phyloP scores from a whole-genome alignment of 2,888 invertebrate genomes.

The Acanthosepion esculentum region DNA sequence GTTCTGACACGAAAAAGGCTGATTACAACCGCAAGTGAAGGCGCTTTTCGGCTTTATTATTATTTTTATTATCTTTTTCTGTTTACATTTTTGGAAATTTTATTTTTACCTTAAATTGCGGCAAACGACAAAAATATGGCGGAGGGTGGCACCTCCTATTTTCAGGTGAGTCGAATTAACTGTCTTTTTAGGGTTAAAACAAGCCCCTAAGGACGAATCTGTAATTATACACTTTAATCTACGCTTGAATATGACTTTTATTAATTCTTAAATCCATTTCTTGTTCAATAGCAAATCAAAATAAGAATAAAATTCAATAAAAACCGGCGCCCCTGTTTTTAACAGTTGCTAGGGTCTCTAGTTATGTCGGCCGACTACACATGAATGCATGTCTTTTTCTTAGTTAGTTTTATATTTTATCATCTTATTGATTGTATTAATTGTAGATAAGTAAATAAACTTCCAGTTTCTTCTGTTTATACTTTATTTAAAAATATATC shows the following conservation, averaged over 20 bases:
- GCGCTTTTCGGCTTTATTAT: neutral
- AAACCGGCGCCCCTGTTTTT: neutral
- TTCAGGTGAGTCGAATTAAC: constrained; percentile 58
- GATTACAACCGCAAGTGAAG: neutral
- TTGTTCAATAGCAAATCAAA: neutral
- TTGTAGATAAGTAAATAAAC: no score
- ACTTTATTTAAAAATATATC: no score
- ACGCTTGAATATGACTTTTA: neutral
- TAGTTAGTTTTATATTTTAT: no score
- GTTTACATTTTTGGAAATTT: neutral
- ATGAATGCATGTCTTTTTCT: neutral
- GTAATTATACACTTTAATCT: neutral
- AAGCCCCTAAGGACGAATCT: neutral
- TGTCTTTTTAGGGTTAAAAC: constrained; percentile 44
- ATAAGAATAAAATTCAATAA: neutral
- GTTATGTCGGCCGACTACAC: neutral
- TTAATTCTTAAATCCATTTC: neutral
- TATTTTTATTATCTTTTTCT: neutral
- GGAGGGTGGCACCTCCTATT: constrained; percentile 71
- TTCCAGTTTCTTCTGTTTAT: no score
- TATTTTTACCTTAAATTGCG: neutral
- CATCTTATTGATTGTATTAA: no score
- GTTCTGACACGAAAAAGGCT: neutral
- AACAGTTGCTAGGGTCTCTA: neutral
- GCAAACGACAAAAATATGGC: constrained; percentile 62